Base-by-base conservation (phyloP, 2,888 invertebrate genomes). In the Pyrrhia umbra region DNA sequence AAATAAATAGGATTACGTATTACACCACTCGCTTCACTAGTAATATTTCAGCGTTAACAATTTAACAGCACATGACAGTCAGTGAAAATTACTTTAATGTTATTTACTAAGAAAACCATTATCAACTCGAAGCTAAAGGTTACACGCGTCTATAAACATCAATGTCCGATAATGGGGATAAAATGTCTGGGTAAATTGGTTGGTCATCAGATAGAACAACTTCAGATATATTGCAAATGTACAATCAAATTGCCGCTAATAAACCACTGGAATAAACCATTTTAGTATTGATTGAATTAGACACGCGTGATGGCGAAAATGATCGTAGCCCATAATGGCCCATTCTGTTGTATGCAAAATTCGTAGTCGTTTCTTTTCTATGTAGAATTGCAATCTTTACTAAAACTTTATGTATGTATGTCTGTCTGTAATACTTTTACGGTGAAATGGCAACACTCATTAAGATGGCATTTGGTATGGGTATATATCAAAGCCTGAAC, bases 251-350 rank as follows among this genome's bases (percentile, higher is more conserved):
- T 67, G 43, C 43, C 37, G 15, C 25, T 61, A 43, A 40, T 39
- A 54, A 66, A 61, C 45, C 34, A 54, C 25, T 56, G 51, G 8
- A 46, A 66, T 34, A 18, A 15, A 47, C 40, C 42, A 27, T 56
- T 59, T 54, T 25, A 6, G 16, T 52, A 55, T 62, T 72, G 65
- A 72, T 69, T 75, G 68, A 46, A 78, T 78, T 69, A 46, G 73
- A 49, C 49, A 65, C 73, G 58, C 60, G 18, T 68, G 23, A 42
- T 21, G 3, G 39, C 42, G 6, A 51, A 54, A 59, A 72, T 60
- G 0, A 59, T 66, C 52, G 20, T n/a, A 46, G 25, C 20, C 16
- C 23, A 47, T 64, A 51, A 63, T 63, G 30, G 46, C 5, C 25
- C 25, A 64, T 59, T 57, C 16, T 9, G 15, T 20, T 27, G 27